Conservation (phyloP, 2,113 vertebrate genomes). For the Acrocephalus kingi region DNA sequence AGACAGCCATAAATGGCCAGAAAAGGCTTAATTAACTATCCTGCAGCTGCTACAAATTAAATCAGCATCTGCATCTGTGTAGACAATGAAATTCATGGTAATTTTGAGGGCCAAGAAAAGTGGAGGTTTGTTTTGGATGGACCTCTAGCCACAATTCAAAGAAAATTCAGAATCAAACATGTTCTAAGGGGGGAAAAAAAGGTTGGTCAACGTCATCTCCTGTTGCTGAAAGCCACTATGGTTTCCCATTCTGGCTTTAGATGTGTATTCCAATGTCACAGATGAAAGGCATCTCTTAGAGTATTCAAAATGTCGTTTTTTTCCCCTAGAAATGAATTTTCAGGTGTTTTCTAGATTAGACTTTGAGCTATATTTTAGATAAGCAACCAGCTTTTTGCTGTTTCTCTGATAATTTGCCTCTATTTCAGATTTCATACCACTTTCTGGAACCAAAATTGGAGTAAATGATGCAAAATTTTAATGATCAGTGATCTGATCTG, state of each 20-base stretch:
- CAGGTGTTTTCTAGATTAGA: background rate
- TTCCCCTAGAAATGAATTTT: background rate
- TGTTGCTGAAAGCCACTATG: background rate
- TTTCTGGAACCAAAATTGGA: too few relatives aligned
- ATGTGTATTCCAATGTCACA: background rate
- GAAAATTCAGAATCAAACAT: background rate
- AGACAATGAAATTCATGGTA: conserved; percentile 24
- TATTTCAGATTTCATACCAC: too few relatives aligned
- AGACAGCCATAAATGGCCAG: conserved; percentile 36
- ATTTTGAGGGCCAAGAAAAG: conserved; percentile 21
- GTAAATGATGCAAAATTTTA: too few relatives aligned
- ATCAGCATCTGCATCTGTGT: conserved; percentile 37
- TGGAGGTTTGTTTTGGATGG: conserved; percentile 20
- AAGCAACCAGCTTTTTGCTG: too few relatives aligned
- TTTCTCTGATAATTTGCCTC: too few relatives aligned
- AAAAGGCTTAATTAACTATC: conserved; percentile 57
- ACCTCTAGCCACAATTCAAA: conserved; percentile 22
- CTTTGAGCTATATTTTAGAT: background rate
- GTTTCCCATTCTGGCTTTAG: background rate
- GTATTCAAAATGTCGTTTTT: background rate
- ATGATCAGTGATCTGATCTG: too few relatives aligned
- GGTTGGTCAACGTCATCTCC: background rate
- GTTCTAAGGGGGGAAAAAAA: background rate
- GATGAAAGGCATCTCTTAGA: background rate
- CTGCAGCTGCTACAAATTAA: conserved; percentile 48